A percentile compares a stretch with the other conserved stretches of the same genome.
Evolutionary conservation across 2,797 vertebrate genomes (phyloP).

Genomic region (Pagetopsis macropterus): DNA sequence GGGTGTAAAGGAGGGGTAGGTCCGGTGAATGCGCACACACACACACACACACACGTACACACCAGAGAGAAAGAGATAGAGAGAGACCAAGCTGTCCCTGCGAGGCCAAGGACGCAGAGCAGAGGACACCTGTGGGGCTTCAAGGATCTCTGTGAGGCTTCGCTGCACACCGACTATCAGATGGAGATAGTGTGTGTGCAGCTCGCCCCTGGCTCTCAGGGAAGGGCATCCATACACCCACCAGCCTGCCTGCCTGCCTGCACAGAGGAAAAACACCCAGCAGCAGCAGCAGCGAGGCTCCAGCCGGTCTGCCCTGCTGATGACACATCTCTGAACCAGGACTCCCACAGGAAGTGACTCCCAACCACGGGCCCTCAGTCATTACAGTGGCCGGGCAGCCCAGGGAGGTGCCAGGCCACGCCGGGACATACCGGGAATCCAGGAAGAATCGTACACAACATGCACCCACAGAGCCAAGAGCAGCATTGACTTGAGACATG

Average conservation of each 20-base stretch:
- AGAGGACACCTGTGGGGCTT: constrained; percentile 70
- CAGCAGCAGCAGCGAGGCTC: constrained; percentile 59
- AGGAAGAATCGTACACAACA: constrained; percentile 46
- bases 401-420: constrained; percentile 70
- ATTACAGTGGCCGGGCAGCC: constrained; percentile 73
- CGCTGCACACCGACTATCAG: constrained; percentile 47
- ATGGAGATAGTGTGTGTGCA: constrained; percentile 54
- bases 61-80: constrained; percentile 48
- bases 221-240: constrained; percentile 53
- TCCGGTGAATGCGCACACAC: constrained; percentile 59
- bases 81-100: constrained; percentile 61
- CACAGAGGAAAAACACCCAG: constrained; percentile 63
- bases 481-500: no score
- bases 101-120: constrained; percentile 63
- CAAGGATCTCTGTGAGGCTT: constrained; percentile 64
- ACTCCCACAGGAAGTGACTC: constrained; percentile 84
- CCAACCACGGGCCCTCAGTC: constrained; percentile 76
- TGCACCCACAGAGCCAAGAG: constrained; percentile 34
- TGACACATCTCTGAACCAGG: constrained; percentile 80
- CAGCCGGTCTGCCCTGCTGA: constrained; percentile 77
- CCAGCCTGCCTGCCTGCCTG: constrained; percentile 46
- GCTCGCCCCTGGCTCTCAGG: constrained; percentile 53
- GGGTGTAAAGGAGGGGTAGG: constrained; percentile 71
- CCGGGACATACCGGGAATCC: constrained; percentile 53
- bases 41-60: constrained; percentile 50